Conservation (phyloP, 2,113 vertebrate species). For the Grammomys dolichurus region DNA sequence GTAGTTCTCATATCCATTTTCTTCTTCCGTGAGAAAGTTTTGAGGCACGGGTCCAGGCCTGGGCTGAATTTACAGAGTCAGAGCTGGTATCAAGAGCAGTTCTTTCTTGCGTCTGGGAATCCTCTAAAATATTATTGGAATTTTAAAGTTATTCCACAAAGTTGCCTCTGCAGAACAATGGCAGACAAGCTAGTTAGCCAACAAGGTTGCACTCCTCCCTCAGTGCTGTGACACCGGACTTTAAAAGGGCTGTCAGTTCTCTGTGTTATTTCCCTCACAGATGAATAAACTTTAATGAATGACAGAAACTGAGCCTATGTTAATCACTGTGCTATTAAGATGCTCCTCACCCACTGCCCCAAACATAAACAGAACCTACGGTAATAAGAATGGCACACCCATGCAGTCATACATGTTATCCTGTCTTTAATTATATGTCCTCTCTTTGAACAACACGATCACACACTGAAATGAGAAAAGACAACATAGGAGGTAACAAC, state of each 20-base stretch:
- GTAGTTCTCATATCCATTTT: not conserved
- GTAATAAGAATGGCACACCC: not conserved
- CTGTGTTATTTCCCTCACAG: not conserved
- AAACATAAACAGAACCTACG: constrained; percentile 28
- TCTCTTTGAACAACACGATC: not conserved
- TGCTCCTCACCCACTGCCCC: not conserved
- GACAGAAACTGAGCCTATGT: not conserved
- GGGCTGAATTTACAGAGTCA: constrained; percentile 4
- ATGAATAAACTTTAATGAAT: not conserved
- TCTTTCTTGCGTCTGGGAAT: constrained; percentile 40
- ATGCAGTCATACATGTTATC: not conserved
- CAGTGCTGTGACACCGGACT: not conserved
- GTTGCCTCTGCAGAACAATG: not conserved
- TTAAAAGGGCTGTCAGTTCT: not conserved
- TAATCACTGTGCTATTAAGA: not conserved
- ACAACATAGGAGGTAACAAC: not conserved
- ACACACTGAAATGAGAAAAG: not conserved
- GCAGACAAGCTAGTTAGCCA: not conserved
- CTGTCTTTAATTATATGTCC: not conserved
- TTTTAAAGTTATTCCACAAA: constrained; percentile 42
- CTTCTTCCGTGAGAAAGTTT: not conserved
- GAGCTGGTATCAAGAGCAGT: not conserved
- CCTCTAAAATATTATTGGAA: constrained; percentile 32
- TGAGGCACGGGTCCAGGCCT: not conserved
- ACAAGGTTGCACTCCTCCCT: not conserved